Conservation (phyloP, 1,140 invertebrate genomes). For the Oncopodura yosiiana region DNA sequence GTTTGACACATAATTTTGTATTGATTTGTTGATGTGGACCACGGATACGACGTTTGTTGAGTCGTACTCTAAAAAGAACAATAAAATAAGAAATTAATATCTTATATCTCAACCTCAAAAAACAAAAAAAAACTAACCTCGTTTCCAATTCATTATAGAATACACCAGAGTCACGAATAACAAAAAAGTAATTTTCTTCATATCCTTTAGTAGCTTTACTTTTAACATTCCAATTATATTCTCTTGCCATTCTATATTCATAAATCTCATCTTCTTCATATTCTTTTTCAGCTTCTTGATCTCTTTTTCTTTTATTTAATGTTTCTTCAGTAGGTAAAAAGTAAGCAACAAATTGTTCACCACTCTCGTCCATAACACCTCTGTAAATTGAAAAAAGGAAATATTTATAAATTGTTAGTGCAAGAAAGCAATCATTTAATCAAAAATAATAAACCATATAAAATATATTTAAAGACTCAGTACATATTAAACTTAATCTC, state of each 20-base stretch:
- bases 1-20: conserved; percentile 77
- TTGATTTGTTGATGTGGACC: conserved; percentile 51
- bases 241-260: conserved; percentile 88
- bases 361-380: conserved; percentile 95
- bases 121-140: conserved; percentile 41
- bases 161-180: conserved; percentile 73
- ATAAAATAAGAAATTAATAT: conserved; percentile 2
- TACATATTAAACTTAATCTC: conserved; percentile 46
- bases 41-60: conserved; percentile 46
- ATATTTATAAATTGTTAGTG: conserved; percentile 35
- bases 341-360: conserved; percentile 97
- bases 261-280: conserved; percentile 88
- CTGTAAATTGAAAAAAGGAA: conserved; percentile 44
- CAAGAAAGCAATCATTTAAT: conserved; percentile 41
- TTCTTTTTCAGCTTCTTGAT: conserved; percentile 63
- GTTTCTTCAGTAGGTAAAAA: conserved; percentile 92
- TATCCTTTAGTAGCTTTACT: conserved; percentile 95
- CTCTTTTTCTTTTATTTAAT: conserved; percentile 70
- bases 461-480: conserved; percentile 42
- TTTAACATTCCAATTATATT: conserved; percentile 98
- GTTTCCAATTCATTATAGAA: conserved; percentile 98
- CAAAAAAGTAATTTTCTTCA: conserved; percentile 97
- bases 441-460: conserved; percentile 3
- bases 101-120: background rate
- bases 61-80: conserved; percentile 46